Evolutionary conservation across 2,797 vertebrate species (phyloP).

Genomic region (Ctenochaetus hawaiiensis): DNA sequence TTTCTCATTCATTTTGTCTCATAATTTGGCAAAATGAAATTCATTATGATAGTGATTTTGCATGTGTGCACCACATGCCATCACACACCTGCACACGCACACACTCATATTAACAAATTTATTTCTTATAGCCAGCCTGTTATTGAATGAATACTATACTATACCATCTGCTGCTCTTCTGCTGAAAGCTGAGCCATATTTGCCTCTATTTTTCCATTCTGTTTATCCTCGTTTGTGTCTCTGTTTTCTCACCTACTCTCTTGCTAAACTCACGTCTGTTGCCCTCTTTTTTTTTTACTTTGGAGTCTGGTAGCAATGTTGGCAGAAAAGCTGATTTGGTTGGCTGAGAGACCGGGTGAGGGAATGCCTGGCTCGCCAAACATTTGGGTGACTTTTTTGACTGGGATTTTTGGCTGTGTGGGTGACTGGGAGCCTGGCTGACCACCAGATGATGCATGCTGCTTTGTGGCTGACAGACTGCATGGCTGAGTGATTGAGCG

Average conservation of each 20-base stretch:
- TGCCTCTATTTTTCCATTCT: conserved; percentile 17
- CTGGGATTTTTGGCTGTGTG: conserved; percentile 32
- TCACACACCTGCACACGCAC: conserved; percentile 24
- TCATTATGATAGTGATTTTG: conserved; percentile 24
- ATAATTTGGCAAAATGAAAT: conserved; percentile 25
- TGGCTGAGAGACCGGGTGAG: conserved; percentile 36
- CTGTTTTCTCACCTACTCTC: conserved; percentile 40
- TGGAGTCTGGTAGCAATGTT: conserved; percentile 37
- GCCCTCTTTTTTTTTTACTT: conserved; percentile 15
- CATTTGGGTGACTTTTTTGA: conserved; percentile 60
- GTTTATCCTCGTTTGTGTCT: conserved; percentile 48
- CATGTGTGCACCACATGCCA: conserved; percentile 2
- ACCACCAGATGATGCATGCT: conserved; percentile 49
- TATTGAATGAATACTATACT: conserved; percentile 47
- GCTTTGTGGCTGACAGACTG: conserved; percentile 41
- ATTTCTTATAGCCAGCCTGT: background rate
- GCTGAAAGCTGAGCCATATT: conserved; percentile 13
- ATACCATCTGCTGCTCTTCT: conserved; percentile 49
- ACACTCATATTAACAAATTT: background rate
- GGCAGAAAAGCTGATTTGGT: conserved; percentile 43
- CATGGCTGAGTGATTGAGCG: conserved; percentile 29
- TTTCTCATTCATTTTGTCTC: conserved; percentile 19
- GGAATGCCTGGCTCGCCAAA: conserved; percentile 38
- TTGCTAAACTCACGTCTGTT: conserved; percentile 25
- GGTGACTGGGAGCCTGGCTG: conserved; percentile 41